Evolutionary conservation across 2,797 vertebrate genomes (phyloP).

Genomic region (Mus minutoides): DNA sequence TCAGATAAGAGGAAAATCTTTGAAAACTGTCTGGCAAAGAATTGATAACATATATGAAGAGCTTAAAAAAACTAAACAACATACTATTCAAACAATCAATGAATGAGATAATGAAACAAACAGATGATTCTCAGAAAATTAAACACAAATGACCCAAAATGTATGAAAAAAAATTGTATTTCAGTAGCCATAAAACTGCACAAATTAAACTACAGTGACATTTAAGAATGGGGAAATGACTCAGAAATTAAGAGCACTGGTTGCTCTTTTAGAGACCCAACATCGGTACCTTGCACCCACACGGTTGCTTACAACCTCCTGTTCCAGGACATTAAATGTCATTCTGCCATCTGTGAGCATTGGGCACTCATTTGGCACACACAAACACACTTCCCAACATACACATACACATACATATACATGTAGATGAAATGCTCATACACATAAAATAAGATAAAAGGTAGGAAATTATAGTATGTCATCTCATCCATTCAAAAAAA

Average conservation of each 20-base stretch:
- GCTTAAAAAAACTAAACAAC: neutral
- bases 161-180: neutral
- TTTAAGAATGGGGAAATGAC: neutral
- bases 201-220: neutral
- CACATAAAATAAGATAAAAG: neutral
- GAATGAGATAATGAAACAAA: neutral
- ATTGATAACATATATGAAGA: neutral
- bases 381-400: too few relatives aligned
- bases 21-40: neutral
- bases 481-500: neutral
- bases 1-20: neutral
- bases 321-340: neutral
- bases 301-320: neutral
- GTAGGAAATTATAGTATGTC: neutral
- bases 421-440: neutral
- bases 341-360: neutral
- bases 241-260: neutral
- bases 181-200: neutral
- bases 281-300: neutral
- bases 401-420: neutral
- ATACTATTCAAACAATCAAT: neutral
- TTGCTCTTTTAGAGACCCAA: neutral
- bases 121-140: neutral
- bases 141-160: neutral
- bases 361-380: neutral